These are phyloP conservation scores for Abrostola triplasia DNA, from an alignment of 2,888 invertebrate genomes.

Conservation along the genomic window DNA sequence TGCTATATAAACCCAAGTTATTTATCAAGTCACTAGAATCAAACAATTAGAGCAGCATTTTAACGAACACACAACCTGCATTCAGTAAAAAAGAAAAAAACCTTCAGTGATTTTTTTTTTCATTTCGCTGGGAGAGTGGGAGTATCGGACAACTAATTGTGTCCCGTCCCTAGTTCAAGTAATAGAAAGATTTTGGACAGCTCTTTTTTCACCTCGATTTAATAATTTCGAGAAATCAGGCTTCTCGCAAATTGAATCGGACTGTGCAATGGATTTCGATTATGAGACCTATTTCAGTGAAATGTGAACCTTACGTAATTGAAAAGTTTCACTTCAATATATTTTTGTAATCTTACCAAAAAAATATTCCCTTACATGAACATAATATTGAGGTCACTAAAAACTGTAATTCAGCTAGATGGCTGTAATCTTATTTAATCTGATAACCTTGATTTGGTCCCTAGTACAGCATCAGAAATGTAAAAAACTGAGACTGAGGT, in stretches of 20 bases:
- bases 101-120: conserved; percentile 11
- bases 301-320: conserved; percentile 6
- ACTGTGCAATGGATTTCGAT: conserved; percentile 34
- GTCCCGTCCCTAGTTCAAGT: conserved; percentile 45
- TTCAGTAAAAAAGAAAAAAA: not conserved
- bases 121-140: conserved; percentile 34
- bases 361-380: not conserved
- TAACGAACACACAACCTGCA: not conserved
- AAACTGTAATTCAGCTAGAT: too few species aligned
- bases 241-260: conserved; percentile 45
- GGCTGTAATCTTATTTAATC: too few species aligned
- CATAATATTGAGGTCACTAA: too few species aligned
- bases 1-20: too few species aligned
- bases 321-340: not conserved
- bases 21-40: too few species aligned
- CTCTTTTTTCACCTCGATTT: conserved; percentile 48
- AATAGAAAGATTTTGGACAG: conserved; percentile 48
- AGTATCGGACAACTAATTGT: conserved; percentile 62
- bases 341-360: not conserved
- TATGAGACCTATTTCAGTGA: conserved; percentile 31
- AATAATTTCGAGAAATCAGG: conserved; percentile 44
- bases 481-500: too few species aligned
- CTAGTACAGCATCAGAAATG: too few species aligned
- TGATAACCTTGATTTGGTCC: too few species aligned
- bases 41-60: not conserved